These are phyloP conservation scores for Agelas oroides DNA, from an alignment of 37 sponge, comb jelly and placozoan genomes.

Conservation along the genomic window DNA sequence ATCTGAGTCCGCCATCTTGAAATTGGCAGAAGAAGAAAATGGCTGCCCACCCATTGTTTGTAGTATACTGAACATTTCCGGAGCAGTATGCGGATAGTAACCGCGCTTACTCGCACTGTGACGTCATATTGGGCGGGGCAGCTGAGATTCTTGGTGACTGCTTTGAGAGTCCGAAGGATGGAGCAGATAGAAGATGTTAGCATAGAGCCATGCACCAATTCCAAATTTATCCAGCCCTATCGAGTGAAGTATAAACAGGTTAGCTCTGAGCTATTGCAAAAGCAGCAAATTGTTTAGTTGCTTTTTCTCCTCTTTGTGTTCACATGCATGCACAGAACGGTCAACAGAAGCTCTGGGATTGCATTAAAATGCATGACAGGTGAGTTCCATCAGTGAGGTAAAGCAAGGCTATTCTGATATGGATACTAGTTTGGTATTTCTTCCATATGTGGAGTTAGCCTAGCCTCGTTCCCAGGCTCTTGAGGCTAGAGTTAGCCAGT, in stretches of 20 bases:
- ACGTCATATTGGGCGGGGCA: not conserved
- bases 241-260: constrained; percentile 88
- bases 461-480: too few relatives aligned
- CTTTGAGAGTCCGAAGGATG: constrained; percentile 32
- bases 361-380: constrained; percentile 89
- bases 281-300: not conserved
- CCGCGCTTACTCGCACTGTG: not conserved
- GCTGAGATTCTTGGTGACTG: too few relatives aligned
- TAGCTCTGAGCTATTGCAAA: not conserved
- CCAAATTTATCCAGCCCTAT: constrained; percentile 83
- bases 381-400: not conserved
- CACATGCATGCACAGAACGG: constrained; percentile 66
- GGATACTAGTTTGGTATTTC: too few relatives aligned
- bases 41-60: constrained; percentile 24
- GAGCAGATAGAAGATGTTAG: constrained; percentile 70
- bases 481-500: too few relatives aligned
- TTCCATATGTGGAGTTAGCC: too few relatives aligned
- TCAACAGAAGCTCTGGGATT: constrained; percentile 82
- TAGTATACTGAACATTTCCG: not conserved
- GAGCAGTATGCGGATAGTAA: too few relatives aligned
- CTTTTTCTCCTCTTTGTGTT: not conserved
- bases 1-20: constrained; percentile 81
- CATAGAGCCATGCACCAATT: constrained; percentile 62
- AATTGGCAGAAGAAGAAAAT: constrained; percentile 24
- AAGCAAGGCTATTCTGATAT: too few relatives aligned